phyloP scores from a whole-genome alignment of 2,113 vertebrate genomes.

The Gnathonemus echidnorhynchus region DNA sequence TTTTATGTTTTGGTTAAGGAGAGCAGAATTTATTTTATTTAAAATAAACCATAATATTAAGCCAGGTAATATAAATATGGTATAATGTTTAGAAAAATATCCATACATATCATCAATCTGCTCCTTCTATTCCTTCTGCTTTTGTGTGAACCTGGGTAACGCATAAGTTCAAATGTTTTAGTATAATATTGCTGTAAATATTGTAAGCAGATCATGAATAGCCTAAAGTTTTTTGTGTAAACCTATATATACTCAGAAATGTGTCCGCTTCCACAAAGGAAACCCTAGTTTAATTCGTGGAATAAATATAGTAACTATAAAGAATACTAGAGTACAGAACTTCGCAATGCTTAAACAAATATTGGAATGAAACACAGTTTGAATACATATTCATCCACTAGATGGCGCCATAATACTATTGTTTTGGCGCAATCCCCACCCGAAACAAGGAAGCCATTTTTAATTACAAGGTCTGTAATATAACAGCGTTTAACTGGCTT shows the following conservation, averaged over 20 bases:
- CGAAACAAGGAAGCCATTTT: not conserved
- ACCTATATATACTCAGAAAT: not conserved
- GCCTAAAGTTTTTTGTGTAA: not conserved
- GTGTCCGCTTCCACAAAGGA: not conserved
- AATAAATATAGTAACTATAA: not conserved
- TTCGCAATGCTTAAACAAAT: not conserved
- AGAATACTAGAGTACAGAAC: not conserved
- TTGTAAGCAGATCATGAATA: not conserved
- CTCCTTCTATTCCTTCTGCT: not conserved
- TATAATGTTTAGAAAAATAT: not conserved
- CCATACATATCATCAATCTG: not conserved
- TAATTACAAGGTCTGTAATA: not conserved
- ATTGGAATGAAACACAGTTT: not conserved
- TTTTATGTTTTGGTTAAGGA: not conserved
- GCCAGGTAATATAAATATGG: not conserved
- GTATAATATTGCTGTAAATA: not conserved
- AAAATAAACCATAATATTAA: not conserved
- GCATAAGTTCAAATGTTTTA: not conserved
- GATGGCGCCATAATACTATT: not conserved
- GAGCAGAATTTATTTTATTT: not conserved
- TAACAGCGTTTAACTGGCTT: not conserved
- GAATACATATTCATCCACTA: not conserved
- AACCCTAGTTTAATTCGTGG: not conserved
- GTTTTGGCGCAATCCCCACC: not conserved
- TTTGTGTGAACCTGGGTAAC: not conserved